phyloP scores from a whole-genome alignment of 1,140 invertebrate genomes.

The Drosophila gunungcola region DNA sequence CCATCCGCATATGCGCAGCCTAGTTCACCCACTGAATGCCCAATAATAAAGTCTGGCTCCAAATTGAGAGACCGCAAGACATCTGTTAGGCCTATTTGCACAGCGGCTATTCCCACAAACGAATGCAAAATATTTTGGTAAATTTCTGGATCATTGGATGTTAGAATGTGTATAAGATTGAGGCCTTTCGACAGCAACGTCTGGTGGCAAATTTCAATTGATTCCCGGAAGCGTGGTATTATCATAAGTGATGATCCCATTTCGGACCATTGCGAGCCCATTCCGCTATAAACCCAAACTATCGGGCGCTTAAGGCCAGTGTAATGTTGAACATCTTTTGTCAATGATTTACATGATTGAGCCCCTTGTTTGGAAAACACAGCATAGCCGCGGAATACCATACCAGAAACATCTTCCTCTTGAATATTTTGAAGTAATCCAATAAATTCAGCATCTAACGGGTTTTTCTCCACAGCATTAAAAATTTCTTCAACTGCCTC shows the following conservation, averaged over 20 bases:
- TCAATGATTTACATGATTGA: slow-evolving; percentile 84
- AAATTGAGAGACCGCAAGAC: slow-evolving; percentile 89
- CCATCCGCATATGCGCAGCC: slow-evolving; percentile 96
- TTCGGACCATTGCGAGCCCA: slow-evolving; percentile 95
- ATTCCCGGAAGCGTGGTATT: slow-evolving; percentile 89
- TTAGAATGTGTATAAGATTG: slow-evolving; percentile 92
- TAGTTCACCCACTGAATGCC: slow-evolving; percentile 95
- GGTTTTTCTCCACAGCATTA: slow-evolving; percentile 87
- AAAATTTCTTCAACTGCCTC: slow-evolving; percentile 90
- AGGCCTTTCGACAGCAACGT: slow-evolving; percentile 90
- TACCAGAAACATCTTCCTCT: slow-evolving; percentile 86
- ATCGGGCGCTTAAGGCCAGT: slow-evolving; percentile 88
- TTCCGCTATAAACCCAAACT: slow-evolving; percentile 96
- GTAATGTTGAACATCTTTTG: slow-evolving; percentile 87
- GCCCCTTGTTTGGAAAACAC: slow-evolving; percentile 85
- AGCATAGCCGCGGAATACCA: slow-evolving; percentile 87
- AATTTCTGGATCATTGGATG: slow-evolving; percentile 89
- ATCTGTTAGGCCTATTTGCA: slow-evolving; percentile 94
- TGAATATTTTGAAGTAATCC: slow-evolving; percentile 86
- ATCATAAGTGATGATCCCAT: slow-evolving; percentile 90
- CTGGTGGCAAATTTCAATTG: slow-evolving; percentile 90
- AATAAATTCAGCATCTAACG: slow-evolving; percentile 87
- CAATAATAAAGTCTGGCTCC: slow-evolving; percentile 93
- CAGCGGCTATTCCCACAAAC: slow-evolving; percentile 96
- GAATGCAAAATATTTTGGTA: slow-evolving; percentile 94